Evolutionary conservation across 2,113 vertebrate species (phyloP).

Genomic region (Urocynchramus pylzowi): DNA sequence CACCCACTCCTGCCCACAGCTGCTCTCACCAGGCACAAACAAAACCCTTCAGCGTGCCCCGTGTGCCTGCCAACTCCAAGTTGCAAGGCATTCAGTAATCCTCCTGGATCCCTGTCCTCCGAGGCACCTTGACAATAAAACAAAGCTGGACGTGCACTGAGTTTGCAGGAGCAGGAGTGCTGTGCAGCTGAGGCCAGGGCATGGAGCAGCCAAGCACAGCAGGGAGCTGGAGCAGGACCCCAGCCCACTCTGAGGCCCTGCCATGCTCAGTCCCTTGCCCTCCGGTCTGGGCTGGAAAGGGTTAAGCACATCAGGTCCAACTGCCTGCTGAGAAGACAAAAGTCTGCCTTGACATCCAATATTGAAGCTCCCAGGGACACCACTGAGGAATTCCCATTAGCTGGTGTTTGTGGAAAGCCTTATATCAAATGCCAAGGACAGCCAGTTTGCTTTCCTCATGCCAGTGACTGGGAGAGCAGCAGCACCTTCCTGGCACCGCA

Average conservation of each 20-base stretch:
- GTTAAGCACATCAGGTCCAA: conserved; percentile 29
- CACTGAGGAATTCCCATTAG: conserved; percentile 56
- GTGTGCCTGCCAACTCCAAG: not conserved
- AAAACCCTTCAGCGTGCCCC: not conserved
- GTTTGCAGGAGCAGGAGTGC: not conserved
- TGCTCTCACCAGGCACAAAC: conserved; percentile 28
- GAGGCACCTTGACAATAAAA: not conserved
- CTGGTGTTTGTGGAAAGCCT: conserved; percentile 56
- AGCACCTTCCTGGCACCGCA: not conserved
- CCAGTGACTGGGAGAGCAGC: not conserved
- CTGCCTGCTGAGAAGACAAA: conserved; percentile 51
- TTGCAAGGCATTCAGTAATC: not conserved
- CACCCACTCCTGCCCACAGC: conserved; percentile 31
- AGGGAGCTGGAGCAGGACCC: not conserved
- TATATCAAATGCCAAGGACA: not conserved
- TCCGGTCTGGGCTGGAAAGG: not conserved
- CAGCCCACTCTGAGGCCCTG: not conserved
- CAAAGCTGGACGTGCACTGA: not conserved
- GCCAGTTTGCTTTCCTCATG: not conserved
- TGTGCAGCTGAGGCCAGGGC: not conserved
- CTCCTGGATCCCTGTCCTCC: not conserved
- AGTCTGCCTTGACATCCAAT: conserved; percentile 55
- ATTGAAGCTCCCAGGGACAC: conserved; percentile 55
- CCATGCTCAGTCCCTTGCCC: rapidly evolving
- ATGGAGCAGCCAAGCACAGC: not conserved